These are phyloP conservation scores for Cistogaster globosa DNA, from an alignment of 2,888 invertebrate genomes.

Conservation along the genomic window DNA sequence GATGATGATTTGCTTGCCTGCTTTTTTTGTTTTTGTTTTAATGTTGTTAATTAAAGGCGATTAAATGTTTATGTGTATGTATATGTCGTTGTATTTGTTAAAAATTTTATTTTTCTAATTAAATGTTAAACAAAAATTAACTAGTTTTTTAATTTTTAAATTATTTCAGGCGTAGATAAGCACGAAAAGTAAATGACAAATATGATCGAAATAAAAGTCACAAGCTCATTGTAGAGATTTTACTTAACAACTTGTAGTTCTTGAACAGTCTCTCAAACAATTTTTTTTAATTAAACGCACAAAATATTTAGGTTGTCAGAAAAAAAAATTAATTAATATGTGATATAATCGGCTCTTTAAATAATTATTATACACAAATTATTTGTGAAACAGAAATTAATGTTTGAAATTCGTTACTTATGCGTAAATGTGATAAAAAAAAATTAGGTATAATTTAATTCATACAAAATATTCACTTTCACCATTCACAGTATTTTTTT, in stretches of 20 bases:
- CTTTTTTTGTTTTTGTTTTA: neutral
- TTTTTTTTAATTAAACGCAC: slow-evolving; percentile 23
- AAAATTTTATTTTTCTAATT: slow-evolving; percentile 8
- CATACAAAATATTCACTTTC: slow-evolving; percentile 8
- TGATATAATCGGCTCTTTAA: too few species aligned
- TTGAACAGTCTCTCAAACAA: neutral
- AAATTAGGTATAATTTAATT: too few species aligned
- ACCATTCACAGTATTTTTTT: slow-evolving; percentile 2
- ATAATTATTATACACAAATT: too few species aligned
- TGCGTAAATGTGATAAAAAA: too few species aligned
- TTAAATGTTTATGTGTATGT: slow-evolving; percentile 7
- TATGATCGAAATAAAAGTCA: neutral
- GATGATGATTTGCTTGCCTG: slow-evolving; percentile 11
- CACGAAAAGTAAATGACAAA: neutral
- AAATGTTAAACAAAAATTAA: neutral
- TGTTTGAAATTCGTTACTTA: neutral
- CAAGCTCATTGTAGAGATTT: slow-evolving; percentile 1
- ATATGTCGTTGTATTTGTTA: neutral
- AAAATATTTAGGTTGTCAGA: too few species aligned
- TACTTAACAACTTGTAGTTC: slow-evolving; percentile 18
- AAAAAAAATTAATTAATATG: too few species aligned
- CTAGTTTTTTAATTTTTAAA: neutral
- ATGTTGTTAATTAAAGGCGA: slow-evolving; percentile 20
- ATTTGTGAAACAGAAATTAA: neutral
- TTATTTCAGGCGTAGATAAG: neutral